phyloP scores from a whole-genome alignment of 2,888 invertebrate species.

The Malthinus flaveolus region DNA sequence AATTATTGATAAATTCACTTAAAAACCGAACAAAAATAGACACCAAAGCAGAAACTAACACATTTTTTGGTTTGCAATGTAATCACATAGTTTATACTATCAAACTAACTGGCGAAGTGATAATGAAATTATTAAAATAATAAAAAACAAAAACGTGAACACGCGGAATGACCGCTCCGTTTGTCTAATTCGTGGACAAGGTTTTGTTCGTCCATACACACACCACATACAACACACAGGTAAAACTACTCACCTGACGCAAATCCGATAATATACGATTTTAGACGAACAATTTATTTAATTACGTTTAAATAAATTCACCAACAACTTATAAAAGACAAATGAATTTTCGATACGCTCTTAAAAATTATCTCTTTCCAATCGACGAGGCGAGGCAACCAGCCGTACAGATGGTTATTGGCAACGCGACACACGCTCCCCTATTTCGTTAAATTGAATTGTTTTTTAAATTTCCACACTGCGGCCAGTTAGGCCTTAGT shows the following conservation, averaged over 20 bases:
- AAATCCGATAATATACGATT: constrained; percentile 32
- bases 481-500: too few species aligned
- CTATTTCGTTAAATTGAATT: too few species aligned
- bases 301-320: constrained; percentile 19
- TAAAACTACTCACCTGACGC: constrained; percentile 38
- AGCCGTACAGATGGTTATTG: too few species aligned
- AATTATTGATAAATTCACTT: too few species aligned
- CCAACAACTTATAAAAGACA: not conserved
- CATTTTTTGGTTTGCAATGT: too few species aligned
- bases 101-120: too few species aligned
- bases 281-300: constrained; percentile 32
- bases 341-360: not conserved
- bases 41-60: too few species aligned
- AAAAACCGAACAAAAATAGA: too few species aligned
- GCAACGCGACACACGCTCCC: too few species aligned
- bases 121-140: not conserved
- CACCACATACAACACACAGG: constrained; percentile 29
- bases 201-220: constrained; percentile 29
- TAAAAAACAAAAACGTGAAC: not conserved
- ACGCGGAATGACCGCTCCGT: constrained; percentile 15
- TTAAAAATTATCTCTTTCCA: not conserved
- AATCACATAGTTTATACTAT: too few species aligned
- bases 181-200: constrained; percentile 36
- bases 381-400: too few species aligned
- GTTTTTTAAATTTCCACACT: too few species aligned